Evolutionary conservation across 1,140 invertebrate genomes (phyloP).

Genomic region (Dinothrombium tinctorium): DNA sequence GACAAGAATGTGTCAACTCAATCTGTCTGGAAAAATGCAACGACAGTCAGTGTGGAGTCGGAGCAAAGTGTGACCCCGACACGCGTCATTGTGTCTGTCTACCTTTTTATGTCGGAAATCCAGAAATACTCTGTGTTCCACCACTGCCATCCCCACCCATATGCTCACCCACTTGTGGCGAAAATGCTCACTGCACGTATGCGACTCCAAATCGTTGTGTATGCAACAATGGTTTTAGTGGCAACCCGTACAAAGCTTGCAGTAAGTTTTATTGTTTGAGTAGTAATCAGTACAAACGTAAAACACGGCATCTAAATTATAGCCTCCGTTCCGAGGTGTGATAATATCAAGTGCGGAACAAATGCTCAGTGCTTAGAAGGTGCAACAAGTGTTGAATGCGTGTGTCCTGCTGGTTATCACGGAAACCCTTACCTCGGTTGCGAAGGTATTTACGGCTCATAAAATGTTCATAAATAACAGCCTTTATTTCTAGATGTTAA

Average conservation of each 20-base stretch:
- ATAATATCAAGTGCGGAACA: slow-evolving; percentile 32
- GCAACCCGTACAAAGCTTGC: too few species aligned
- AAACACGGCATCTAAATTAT: slow-evolving; percentile 18
- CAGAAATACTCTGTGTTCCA: too few species aligned
- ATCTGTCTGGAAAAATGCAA: slow-evolving; percentile 30
- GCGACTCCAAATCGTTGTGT: too few species aligned
- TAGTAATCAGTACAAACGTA: slow-evolving; percentile 67
- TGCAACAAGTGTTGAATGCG: slow-evolving; percentile 38
- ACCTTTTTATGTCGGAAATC: slow-evolving; percentile 47
- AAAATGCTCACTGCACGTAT: too few species aligned
- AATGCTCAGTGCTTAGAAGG: slow-evolving; percentile 63
- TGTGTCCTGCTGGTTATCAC: slow-evolving; percentile 16
- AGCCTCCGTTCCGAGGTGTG: slow-evolving; percentile 10
- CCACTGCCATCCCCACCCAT: too few species aligned
- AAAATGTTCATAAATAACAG: too few species aligned
- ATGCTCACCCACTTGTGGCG: too few species aligned
- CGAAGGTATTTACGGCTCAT: too few species aligned
- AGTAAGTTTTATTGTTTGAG: too few species aligned
- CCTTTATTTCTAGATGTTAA: slow-evolving; percentile 11
- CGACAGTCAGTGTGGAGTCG: slow-evolving; percentile 44
- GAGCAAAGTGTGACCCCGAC: slow-evolving; percentile 50
- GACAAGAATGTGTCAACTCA: slow-evolving; percentile 23
- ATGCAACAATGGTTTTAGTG: too few species aligned
- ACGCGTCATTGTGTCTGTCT: too few species aligned
- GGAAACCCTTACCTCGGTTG: slow-evolving; percentile 15